Base-by-base conservation (phyloP, 1,140 invertebrate species). In the Maconellicoccus hirsutus region DNA sequence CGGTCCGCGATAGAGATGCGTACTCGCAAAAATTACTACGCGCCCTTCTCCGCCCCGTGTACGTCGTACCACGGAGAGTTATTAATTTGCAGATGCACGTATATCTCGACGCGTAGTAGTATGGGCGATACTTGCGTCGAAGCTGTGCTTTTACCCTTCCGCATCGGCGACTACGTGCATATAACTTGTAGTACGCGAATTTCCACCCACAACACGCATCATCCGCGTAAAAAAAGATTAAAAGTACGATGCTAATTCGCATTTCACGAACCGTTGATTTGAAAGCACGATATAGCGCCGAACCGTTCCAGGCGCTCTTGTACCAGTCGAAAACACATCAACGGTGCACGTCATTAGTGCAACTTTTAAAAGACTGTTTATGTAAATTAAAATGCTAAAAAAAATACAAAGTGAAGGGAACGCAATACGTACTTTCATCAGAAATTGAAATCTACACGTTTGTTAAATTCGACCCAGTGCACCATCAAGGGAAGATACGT, bases 221-320 rank as follows among this genome's bases (percentile, higher is more conserved):
- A 33, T 33, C 29, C 29, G 3, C 29, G 3, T 12, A 12, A 33
- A 33, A 33, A 33, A 33, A 33, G 29, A 33, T 33, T 33, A 33
- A 33, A 33, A 33, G 29, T 33, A 33, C 29, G 29, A 33, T 33
- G 29, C 19, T 66, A 66, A 66, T 26, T 66, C 61, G 61, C 19
- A 25, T 66, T 66, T 66, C 61, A 25, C 61, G 61, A 66, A 66
- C 61, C 61, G 61, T 66, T 66, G 61, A 66, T 66, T 66, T 26
- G 61, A 66, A 66, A 23, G 22, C 25, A 66, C 25, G 61, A 66
- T 66, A 66, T 66, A 8, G 61, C 22, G 25, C 21, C 1, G n/a
- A 16, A 19, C 21, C 10, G 25, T n/a, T n/a, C n/a, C n/a, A n/a
- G n/a, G n/a, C 21, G 25, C 61, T 4, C 10, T 3, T 23, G 10